These are phyloP conservation scores for Pheucticus melanocephalus DNA, from an alignment of 2,113 vertebrate genomes.

Conservation along the genomic window DNA sequence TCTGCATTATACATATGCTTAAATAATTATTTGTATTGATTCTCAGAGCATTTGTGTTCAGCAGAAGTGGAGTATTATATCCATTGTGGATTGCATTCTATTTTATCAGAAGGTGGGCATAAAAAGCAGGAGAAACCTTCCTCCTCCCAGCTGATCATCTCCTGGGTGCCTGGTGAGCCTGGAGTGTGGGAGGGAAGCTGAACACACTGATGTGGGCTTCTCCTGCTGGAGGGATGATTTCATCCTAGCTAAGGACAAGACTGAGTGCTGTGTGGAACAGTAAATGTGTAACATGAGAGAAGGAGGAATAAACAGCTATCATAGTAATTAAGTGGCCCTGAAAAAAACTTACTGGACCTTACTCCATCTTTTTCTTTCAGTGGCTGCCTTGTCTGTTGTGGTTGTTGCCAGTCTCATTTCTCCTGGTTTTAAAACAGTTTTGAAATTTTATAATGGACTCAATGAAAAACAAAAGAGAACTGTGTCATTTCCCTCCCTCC, in stretches of 20 bases:
- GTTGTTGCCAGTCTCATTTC: not conserved
- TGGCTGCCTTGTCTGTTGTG: not conserved
- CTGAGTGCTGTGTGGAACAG: not conserved
- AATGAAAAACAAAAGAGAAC: not conserved
- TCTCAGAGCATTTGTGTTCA: not conserved
- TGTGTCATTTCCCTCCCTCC: not conserved
- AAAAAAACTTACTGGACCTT: not conserved
- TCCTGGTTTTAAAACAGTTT: not conserved
- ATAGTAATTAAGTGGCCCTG: not conserved
- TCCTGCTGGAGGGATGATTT: not conserved
- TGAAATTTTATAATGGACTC: not conserved
- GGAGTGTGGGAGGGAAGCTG: not conserved
- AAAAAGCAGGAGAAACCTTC: not conserved
- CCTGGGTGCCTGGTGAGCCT: not conserved
- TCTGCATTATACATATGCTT: not conserved
- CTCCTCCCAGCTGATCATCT: not conserved
- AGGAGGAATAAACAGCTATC: not conserved
- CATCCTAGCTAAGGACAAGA: not conserved
- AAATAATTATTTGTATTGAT: not conserved
- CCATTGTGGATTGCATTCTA: not conserved
- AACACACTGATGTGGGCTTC: not conserved
- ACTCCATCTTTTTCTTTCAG: not conserved
- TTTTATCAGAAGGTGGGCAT: not conserved
- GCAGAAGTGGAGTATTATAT: not conserved
- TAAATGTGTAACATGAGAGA: not conserved